Conservation (phyloP, 1,140 invertebrate species). For the Neodiprion pinetum region DNA sequence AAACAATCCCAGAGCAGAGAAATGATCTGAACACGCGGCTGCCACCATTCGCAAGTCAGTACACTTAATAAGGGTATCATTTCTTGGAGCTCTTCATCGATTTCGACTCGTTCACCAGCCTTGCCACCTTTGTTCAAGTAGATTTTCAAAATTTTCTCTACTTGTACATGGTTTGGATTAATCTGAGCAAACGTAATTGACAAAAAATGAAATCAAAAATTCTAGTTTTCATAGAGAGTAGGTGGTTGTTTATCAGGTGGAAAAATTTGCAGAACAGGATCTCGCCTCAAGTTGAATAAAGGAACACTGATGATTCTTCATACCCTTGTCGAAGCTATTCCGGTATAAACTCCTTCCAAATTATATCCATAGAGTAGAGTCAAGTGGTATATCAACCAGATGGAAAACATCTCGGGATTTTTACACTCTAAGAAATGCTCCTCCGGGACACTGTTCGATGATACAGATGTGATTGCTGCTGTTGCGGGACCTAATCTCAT, state of each 20-base stretch:
- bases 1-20: slow-evolving; percentile 60
- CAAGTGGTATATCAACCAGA: slow-evolving; percentile 56
- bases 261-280: background rate
- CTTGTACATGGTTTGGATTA: slow-evolving; percentile 41
- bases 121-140: slow-evolving; percentile 51
- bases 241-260: slow-evolving; percentile 22
- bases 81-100: slow-evolving; percentile 53
- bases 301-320: slow-evolving; percentile 22
- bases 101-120: slow-evolving; percentile 50
- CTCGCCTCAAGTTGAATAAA: slow-evolving; percentile 21
- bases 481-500: slow-evolving; percentile 25
- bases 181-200: slow-evolving; percentile 28
- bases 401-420: slow-evolving; percentile 51
- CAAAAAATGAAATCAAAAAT: background rate
- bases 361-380: slow-evolving; percentile 52
- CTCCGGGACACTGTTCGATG: slow-evolving; percentile 26
- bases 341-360: slow-evolving; percentile 42
- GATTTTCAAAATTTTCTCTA: slow-evolving; percentile 55
- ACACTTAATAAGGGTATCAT: slow-evolving; percentile 53
- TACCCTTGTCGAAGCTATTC: slow-evolving; percentile 37
- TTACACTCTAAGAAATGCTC: slow-evolving; percentile 38
- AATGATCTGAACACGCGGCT: slow-evolving; percentile 51
- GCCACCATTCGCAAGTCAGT: slow-evolving; percentile 55
- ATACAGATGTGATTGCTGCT: slow-evolving; percentile 21
- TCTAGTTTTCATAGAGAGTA: slow-evolving; percentile 13